Conservation (phyloP, 2,113 vertebrate species). For the Scomber colias region DNA sequence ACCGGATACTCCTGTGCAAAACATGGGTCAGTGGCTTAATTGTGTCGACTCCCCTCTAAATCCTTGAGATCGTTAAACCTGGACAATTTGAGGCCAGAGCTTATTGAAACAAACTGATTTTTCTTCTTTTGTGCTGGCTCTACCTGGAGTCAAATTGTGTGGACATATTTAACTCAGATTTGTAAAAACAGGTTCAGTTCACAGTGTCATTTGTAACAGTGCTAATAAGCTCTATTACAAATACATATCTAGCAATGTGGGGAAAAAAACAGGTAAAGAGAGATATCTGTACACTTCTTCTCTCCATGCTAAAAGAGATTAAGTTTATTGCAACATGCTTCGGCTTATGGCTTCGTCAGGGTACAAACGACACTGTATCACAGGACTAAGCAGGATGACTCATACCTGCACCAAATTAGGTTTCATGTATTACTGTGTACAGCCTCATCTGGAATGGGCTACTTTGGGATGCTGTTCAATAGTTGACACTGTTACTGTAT, state of each 20-base stretch:
- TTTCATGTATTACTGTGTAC: conserved; percentile 11
- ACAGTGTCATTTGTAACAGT: neutral
- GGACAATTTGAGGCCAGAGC: neutral
- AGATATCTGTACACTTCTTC: neutral
- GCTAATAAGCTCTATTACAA: conserved; percentile 25
- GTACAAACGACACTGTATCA: neutral
- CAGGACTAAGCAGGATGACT: neutral
- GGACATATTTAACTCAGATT: neutral
- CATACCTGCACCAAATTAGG: conserved; percentile 20
- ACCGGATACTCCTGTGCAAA: neutral
- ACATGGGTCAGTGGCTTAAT: neutral
- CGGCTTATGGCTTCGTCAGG: neutral
- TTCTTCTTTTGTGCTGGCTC: neutral
- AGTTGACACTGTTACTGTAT: neutral
- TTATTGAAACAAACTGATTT: conserved; percentile 30
- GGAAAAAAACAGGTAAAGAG: neutral
- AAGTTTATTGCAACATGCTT: neutral
- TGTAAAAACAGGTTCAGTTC: neutral
- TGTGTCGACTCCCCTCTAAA: neutral
- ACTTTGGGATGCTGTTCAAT: neutral
- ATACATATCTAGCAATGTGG: neutral
- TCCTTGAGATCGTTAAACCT: conserved; percentile 14
- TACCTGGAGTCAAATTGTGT: neutral
- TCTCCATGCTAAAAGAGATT: neutral
- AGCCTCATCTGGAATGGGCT: conserved; percentile 16